Base-by-base conservation (phyloP, 2,797 vertebrate genomes). In the Hyperoplus immaculatus region DNA sequence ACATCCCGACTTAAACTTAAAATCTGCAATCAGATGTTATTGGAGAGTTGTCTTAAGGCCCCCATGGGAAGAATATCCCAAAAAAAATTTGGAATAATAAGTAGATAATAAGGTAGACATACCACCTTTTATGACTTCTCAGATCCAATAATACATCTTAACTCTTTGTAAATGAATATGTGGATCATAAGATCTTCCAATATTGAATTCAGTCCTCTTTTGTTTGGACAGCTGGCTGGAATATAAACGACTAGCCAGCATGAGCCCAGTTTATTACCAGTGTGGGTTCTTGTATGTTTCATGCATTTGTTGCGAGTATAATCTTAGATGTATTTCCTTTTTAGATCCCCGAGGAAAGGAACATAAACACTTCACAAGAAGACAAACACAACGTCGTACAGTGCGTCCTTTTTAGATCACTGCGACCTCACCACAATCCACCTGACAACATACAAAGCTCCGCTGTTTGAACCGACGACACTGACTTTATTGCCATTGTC, bases 161-260 rank as follows among this genome's bases (percentile, higher is more conserved):
- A 87, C 41, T 78, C 76, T 67, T 57, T 81, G 51, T 59, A 85
- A 89, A 81, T 82, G 50, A 83, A 77, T 51, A 54, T 83, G 76
- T 53, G 57, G 77, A 80, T 87, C 60, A 72, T 18, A 63, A 59
- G 63, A 75, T 86, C 80, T 69, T 74, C 21, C 15, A 76, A 89
- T 91, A 89, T 89, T 89, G 77, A 73, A 85, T 85, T 83, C 29
- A 18, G 21, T 68, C 64, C 54, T 78, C 18, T 56, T 74, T 6
- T 94, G 90, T 94, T 93, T 93, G 78, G 77, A 92, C 91, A 94
- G 92, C 92, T 93, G 92, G 82, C 36, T 72, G 47, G 51, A 88
- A 69, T 69, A 78, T 84, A 77, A 80, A 83, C 10, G 36, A 78
- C 82, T 83, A 67, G 85, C 45, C 88, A 84, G 76, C 89, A 86